phyloP scores from a whole-genome alignment of 2,888 invertebrate species.

The Drosophila infuscata region DNA sequence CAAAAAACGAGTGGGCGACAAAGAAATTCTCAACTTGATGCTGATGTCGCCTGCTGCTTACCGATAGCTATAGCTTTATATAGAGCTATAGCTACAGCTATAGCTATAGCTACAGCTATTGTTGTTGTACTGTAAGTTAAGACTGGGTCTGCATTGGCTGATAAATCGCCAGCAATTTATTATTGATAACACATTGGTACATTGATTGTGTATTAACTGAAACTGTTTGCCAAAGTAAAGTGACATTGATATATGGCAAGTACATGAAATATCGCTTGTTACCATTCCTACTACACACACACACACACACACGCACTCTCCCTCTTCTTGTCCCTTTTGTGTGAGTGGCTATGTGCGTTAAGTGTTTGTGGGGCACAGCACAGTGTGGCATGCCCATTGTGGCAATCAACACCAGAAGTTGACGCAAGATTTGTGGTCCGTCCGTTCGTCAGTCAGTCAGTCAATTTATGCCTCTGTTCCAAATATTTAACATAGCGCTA shows the following conservation, averaged over 20 bases:
- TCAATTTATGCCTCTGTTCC: conserved; percentile 29
- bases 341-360: conserved; percentile 3
- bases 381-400: conserved; percentile 61
- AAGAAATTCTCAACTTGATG: conserved; percentile 50
- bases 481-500: conserved; percentile 60
- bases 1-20: conserved; percentile 30
- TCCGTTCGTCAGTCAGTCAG: conserved; percentile 2
- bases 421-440: conserved; percentile 69
- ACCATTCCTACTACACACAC: conserved; percentile 47
- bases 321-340: conserved; percentile 10
- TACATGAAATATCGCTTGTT: conserved; percentile 79
- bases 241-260: conserved; percentile 80
- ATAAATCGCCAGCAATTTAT: conserved; percentile 80
- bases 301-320: not conserved
- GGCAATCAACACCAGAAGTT: conserved; percentile 76
- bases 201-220: conserved; percentile 81
- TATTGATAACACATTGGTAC: conserved; percentile 82
- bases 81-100: conserved; percentile 5
- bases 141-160: conserved; percentile 70
- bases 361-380: conserved; percentile 35
- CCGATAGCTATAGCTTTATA: conserved; percentile 18
- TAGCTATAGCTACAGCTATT: conserved; percentile 16
- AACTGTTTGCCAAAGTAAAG: conserved; percentile 82
- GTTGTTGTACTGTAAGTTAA: conserved; percentile 59
- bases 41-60: conserved; percentile 53